Evolutionary conservation across 2,888 invertebrate species (phyloP).

Genomic region (Keiferia lycopersicella): DNA sequence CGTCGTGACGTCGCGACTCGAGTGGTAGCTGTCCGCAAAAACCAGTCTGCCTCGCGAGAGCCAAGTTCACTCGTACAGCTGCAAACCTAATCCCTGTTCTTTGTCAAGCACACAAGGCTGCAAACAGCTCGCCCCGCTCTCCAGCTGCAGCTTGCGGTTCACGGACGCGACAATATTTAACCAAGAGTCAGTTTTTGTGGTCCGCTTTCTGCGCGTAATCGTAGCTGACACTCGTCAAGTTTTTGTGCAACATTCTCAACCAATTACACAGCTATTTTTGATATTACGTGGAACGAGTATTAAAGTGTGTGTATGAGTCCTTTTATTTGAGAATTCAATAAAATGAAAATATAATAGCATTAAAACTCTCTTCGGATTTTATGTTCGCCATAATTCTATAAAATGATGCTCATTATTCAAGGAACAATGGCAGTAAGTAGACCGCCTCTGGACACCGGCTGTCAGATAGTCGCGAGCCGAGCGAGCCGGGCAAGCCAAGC

Average conservation of each 20-base stretch:
- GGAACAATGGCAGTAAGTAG: constrained; percentile 7
- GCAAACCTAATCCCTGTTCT: background rate
- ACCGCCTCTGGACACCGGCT: constrained; percentile 6
- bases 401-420: background rate
- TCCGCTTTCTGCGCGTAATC: constrained; percentile 4
- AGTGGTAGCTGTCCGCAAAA: constrained; percentile 17
- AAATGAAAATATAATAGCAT: background rate
- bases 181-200: constrained; percentile 13
- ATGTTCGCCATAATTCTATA: background rate
- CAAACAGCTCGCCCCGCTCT: background rate
- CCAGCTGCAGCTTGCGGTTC: constrained; percentile 5
- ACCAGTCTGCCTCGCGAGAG: constrained; percentile 19
- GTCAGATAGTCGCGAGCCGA: constrained; percentile 11
- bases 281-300: background rate
- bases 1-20: constrained; percentile 16
- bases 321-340: background rate
- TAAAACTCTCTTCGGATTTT: background rate
- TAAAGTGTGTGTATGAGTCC: background rate
- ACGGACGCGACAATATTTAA: constrained; percentile 14
- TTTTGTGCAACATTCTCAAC: background rate
- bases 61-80: background rate
- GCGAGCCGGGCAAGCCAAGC: background rate
- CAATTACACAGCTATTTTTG: background rate
- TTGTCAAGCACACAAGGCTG: background rate
- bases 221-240: background rate